Base-by-base conservation (phyloP, 2,888 invertebrate genomes). In the Diarsia dahlii region DNA sequence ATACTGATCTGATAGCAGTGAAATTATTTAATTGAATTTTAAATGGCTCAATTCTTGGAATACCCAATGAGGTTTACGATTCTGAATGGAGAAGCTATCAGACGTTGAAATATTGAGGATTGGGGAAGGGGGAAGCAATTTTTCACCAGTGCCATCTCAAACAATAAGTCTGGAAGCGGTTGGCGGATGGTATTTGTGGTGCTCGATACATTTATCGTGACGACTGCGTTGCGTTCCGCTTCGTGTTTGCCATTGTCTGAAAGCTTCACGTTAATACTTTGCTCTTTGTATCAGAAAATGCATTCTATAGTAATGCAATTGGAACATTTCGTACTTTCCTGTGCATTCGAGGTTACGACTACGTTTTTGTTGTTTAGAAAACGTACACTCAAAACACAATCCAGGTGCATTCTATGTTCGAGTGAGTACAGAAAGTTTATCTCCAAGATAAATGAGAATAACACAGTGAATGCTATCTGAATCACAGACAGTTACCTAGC, bases 161-260 rank as follows among this genome's bases (percentile, higher is more conserved):
- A 95, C 94, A 95, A 95, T 95, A 95, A 91, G 93, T 94, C 93
- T 93, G 91, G 89, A 84, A 91, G 89, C 87, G 92, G 87, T 90
- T 92, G 90, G 90, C 88, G 92, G 86, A 91, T 92, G 90, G 91
- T 93, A 92, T 93, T 93, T 92, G 91, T 88, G 91, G 93, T 91
- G 91, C 91, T 92, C 93, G 91, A 95, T 95, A 95, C 93, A 94
- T 95, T 95, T 94, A 93, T 91, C 87, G 90, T 91, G 91, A 90
- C 90, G 89, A 90, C 86, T 90, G 89, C 90, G 91, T 91, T 90
- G 87, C 90, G 91, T 94, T 93, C 92, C 91, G 91, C 89, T 81
- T 91, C 90, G 88, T 94, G 89, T 95, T 95, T 94, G 92, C 93
- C 90, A 93, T 94, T 94, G 95, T 95, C 95, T 95, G 93, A 95